Base-by-base conservation (phyloP, 1,140 invertebrate species). In the Bombus huntii region DNA sequence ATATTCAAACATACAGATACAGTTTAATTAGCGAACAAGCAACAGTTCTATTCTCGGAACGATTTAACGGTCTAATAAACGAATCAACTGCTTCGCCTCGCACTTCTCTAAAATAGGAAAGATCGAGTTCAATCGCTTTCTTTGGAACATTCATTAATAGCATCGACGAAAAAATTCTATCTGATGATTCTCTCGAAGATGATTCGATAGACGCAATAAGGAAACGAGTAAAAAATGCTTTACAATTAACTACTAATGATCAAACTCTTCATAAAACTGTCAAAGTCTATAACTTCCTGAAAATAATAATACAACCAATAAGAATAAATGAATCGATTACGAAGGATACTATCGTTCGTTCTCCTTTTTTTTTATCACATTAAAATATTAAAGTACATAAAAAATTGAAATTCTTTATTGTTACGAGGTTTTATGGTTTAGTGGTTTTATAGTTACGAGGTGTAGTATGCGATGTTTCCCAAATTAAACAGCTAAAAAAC, bases 61-160 rank as follows among this genome's bases (percentile, higher is more conserved):
- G 22, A n/a, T 47, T 34, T 34, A 65, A 68, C 25, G 77, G 47
- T 39, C 39, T 68, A 68, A 68, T 68, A 68, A 79, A 47, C 62
- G 77, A 34, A 65, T 42, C 31, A 44, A 79, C 18, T 18, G 4
- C 0, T 53, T 53, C 47, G 18, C 18, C 47, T 53, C 47, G 47
- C 2, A 9, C 18, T 44, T 47, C n/a, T 47, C 39, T 79, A 39
- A n/a, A 68, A 31, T 28, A 68, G 13, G 39, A 44, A 62, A 25
- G 22, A 79, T 8, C 39, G 31, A 66, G n/a, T 78, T 65, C 37
- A 79, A 31, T 34, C 39, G 31, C 13, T 68, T 59, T 59, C 47
- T 59, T 34, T 13, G 3, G 3, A 1, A 31, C 4, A 9, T 22
- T 18, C 31, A 18, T 53, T 53, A 22, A 53, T 8, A 22, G 1